These are phyloP conservation scores for Condylura cristata DNA, from an alignment of 2,113 vertebrate species.

Conservation along the genomic window DNA sequence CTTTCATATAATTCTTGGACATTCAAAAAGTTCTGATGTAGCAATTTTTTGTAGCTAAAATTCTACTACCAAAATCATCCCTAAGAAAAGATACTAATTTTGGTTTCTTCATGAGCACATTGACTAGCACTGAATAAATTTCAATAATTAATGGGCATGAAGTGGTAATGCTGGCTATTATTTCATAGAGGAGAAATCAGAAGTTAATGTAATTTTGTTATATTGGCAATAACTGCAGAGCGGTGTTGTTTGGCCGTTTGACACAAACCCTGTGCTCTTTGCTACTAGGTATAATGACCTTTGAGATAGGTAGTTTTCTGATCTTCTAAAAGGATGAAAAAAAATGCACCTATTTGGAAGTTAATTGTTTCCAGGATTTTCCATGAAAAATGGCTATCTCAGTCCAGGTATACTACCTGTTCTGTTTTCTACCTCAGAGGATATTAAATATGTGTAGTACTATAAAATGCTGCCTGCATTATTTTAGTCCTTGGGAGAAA, in stretches of 20 bases:
- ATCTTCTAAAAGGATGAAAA: neutral
- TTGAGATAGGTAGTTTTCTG: neutral
- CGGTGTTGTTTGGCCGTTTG: neutral
- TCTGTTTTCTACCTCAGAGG: neutral
- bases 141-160: too few relatives aligned
- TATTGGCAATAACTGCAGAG: neutral
- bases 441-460: neutral
- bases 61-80: neutral
- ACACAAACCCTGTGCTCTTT: neutral
- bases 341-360: neutral
- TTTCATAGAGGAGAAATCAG: neutral
- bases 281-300: neutral
- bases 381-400: neutral
- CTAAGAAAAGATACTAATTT: neutral
- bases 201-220: neutral
- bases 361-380: neutral
- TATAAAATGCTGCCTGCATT: neutral
- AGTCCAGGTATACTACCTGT: neutral
- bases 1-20: neutral
- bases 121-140: too few relatives aligned
- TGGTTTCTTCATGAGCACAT: too few relatives aligned
- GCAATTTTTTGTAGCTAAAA: neutral
- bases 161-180: neutral
- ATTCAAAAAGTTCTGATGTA: neutral
- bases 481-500: slow-evolving; percentile 10